Percentiles rank a stretch among this genome's conserved stretches.
These are phyloP conservation scores for Drosophila macrothrix DNA, from an alignment of 2,888 invertebrate genomes.

Conservation along the genomic window DNA sequence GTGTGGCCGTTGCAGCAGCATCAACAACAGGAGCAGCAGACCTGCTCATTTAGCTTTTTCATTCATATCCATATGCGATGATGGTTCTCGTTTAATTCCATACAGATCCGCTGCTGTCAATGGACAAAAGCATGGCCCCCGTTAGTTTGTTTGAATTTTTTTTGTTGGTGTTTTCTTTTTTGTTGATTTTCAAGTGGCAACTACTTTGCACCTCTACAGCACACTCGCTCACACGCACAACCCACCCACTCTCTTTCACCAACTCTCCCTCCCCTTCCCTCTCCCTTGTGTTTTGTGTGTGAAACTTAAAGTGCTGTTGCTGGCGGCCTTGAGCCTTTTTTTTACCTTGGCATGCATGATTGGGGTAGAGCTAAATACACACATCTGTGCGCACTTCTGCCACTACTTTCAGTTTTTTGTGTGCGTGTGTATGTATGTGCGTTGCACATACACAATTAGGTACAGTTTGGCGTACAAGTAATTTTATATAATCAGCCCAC, in stretches of 20 bases:
- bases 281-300: slow-evolving; percentile 20
- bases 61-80: slow-evolving; percentile 24
- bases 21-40: neutral
- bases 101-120: slow-evolving; percentile 59
- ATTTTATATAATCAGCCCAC: slow-evolving; percentile 43
- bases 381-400: slow-evolving; percentile 17
- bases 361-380: slow-evolving; percentile 35
- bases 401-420: slow-evolving; percentile 4
- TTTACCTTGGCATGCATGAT: slow-evolving; percentile 72
- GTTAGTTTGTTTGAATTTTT: slow-evolving; percentile 69
- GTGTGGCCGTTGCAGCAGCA: neutral
- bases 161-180: slow-evolving; percentile 30
- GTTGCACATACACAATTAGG: slow-evolving; percentile 30
- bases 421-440: slow-evolving; percentile 4
- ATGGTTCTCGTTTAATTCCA: slow-evolving; percentile 33
- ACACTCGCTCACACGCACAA: slow-evolving; percentile 43
- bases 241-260: slow-evolving; percentile 1
- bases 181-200: slow-evolving; percentile 67
- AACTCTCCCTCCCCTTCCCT: neutral
- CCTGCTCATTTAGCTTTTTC: slow-evolving; percentile 24
- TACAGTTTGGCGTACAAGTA: slow-evolving; percentile 37
- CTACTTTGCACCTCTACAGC: slow-evolving; percentile 75
- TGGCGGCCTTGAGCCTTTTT: slow-evolving; percentile 71
- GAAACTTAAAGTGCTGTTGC: slow-evolving; percentile 48
- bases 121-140: slow-evolving; percentile 37